Conservation (phyloP, 2,797 vertebrate genomes). For the Lacerta viridis region DNA sequence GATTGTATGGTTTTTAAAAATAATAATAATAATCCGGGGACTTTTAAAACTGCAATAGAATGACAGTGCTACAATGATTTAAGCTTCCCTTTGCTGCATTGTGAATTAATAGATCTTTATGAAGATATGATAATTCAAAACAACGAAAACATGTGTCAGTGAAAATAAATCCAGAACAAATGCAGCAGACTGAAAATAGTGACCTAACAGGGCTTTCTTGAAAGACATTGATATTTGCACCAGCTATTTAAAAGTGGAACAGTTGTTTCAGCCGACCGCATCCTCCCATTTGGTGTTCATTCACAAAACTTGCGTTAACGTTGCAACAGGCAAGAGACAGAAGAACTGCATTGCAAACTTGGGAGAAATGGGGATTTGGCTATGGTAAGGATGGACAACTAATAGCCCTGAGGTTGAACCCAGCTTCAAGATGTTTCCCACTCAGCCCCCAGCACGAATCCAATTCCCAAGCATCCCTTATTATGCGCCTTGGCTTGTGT, state of each 20-base stretch:
- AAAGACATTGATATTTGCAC: slow-evolving; percentile 4
- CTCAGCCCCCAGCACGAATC: background rate
- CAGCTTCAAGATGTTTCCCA: background rate
- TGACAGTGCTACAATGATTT: background rate
- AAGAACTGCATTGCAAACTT: background rate
- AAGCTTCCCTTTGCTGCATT: background rate
- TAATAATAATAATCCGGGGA: too few species aligned
- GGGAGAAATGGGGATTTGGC: too few species aligned
- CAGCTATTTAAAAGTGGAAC: background rate
- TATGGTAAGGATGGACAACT: background rate
- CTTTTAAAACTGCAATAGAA: background rate
- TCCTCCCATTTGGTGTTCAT: slow-evolving; percentile 15
- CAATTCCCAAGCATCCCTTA: too few species aligned
- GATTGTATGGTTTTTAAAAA: too few species aligned
- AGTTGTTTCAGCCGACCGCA: background rate
- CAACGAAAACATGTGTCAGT: background rate
- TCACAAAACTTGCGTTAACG: slow-evolving; percentile 33
- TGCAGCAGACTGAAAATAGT: background rate
- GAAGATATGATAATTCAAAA: background rate
- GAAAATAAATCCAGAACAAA: background rate
- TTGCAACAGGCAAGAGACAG: background rate
- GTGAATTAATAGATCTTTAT: background rate
- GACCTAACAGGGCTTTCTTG: background rate
- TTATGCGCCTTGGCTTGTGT: background rate
- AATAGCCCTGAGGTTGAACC: background rate